Evolutionary conservation across 1,140 invertebrate species (phyloP), one percentile per base, ranked within the genome.

Genomic region (Protaetia brevitarsis): DNA sequence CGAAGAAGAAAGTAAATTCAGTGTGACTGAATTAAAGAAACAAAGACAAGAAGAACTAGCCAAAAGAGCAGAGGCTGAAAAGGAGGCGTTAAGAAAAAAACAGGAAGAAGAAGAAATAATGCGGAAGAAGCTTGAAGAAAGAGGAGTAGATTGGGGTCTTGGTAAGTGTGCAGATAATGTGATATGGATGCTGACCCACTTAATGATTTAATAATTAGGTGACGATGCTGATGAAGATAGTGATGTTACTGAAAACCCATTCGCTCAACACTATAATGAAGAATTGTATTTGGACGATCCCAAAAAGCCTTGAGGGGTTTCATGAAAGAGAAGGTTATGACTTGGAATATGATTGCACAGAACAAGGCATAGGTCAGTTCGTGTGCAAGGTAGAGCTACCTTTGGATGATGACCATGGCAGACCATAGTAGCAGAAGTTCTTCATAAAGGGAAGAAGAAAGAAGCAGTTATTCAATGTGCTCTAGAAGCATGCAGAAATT

Each of bases 381-480:
- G 71, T 85, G 10, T 93, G 68, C 71, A 85, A 86, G 63, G 85
- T 87, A 0, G 84, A 85, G 72, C 69, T 88, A 41, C 96, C 96
- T 0, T 82, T 97, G 13, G 93, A 96, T 68, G 87, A 88, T 71
- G 82, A 87, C 1, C 82, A 82, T 70, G 93, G 93, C 2, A 81
- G 85, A 51, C 84, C 88, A 80, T 96, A 0, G 81, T 88, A 60
- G 95, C 94, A 0, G 93, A 97, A 80, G 89, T 91, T 5, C 81
- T 91, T 10, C 91, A 96, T 30, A 89, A 89, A 67, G 60, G 60
- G 23, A 96, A 95, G 76, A 98, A 97, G 77, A 98, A 96, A 78
- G 96, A 98, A 77, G 92, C 93, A 3, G 93, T 97, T 0, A 78
- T 93, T 6, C 93, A 95, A 63, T 97, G 95, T 80, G 95, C 96